Evolutionary conservation across 37 sponge, comb jelly and placozoan species (phyloP).

Genomic region (Diacarnus erythraeanus): DNA sequence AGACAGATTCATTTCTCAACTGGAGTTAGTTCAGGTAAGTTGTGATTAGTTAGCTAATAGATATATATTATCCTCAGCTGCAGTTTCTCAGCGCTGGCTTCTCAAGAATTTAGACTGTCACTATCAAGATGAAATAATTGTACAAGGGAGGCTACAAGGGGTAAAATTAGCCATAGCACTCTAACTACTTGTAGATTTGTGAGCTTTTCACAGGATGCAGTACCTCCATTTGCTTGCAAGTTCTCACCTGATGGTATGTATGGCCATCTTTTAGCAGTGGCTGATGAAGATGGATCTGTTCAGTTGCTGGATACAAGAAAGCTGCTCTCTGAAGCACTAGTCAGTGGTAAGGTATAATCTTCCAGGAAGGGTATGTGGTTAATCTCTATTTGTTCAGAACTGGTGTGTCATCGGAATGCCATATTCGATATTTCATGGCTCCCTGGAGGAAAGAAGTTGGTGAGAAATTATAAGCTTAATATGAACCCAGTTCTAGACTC

Average conservation of each 20-base stretch:
- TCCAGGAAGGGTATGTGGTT: neutral
- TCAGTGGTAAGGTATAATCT: slow-evolving; percentile 7
- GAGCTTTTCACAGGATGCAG: slow-evolving; percentile 14
- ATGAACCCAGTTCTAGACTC: neutral
- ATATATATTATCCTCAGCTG: neutral
- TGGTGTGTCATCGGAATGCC: slow-evolving; percentile 59
- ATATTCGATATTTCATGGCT: slow-evolving; percentile 72
- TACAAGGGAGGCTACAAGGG: slow-evolving; percentile 4
- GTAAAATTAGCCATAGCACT: neutral
- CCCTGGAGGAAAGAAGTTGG: slow-evolving; percentile 38
- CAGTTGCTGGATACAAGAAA: slow-evolving; percentile 44
- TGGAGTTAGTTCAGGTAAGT: neutral
- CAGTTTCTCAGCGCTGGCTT: slow-evolving; percentile 5
- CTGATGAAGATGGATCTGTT: slow-evolving; percentile 75
- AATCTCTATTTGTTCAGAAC: slow-evolving; percentile 21
- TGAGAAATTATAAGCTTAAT: slow-evolving; percentile 7
- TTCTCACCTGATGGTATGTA: slow-evolving; percentile 47
- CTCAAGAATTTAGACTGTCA: slow-evolving; percentile 5
- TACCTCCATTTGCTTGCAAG: slow-evolving; percentile 64
- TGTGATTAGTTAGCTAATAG: neutral
- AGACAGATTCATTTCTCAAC: neutral
- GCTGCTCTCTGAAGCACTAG: neutral
- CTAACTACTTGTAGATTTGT: neutral
- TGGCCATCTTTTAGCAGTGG: slow-evolving; percentile 64
- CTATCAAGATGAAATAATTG: slow-evolving; percentile 17